These are phyloP conservation scores for Doris montereyensis DNA, from an alignment of 2,888 invertebrate species.

Conservation along the genomic window DNA sequence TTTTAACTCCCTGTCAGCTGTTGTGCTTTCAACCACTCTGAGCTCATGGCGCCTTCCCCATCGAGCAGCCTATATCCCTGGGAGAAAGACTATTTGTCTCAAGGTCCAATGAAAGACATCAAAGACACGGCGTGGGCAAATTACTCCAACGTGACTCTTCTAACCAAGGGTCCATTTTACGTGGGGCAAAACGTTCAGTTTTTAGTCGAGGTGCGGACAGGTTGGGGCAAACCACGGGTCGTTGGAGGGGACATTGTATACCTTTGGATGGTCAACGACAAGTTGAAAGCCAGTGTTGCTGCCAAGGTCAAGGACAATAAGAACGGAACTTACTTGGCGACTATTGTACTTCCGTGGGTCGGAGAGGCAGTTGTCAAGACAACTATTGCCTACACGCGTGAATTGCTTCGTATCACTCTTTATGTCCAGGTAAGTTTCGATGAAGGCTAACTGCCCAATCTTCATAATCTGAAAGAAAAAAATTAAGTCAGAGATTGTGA, in stretches of 20 bases:
- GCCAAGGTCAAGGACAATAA: constrained; percentile 32
- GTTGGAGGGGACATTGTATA: constrained; percentile 16
- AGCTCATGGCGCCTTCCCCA: constrained; percentile 12
- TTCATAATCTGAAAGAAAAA: no score
- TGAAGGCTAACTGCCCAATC: no score
- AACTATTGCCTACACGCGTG: constrained; percentile 23
- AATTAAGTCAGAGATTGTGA: no score
- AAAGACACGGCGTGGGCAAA: neutral
- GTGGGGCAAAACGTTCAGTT: constrained; percentile 8
- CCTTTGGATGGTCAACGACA: constrained; percentile 18
- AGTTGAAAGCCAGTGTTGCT: constrained; percentile 11
- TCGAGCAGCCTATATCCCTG: neutral
- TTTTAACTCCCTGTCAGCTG: neutral
- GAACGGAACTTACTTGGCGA: constrained; percentile 32
- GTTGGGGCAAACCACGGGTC: neutral
- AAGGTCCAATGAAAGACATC: neutral
- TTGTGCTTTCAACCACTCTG: neutral
- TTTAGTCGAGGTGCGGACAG: neutral
- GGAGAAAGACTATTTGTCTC: constrained; percentile 22
- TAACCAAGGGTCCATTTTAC: neutral
- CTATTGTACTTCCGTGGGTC: constrained; percentile 21
- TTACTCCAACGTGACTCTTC: neutral
- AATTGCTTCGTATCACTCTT: constrained; percentile 9
- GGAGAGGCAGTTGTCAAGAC: constrained; percentile 29
- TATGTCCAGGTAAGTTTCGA: no score